These are phyloP conservation scores for Tyria jacobaeae DNA, from an alignment of 2,888 invertebrate genomes.

Conservation along the genomic window DNA sequence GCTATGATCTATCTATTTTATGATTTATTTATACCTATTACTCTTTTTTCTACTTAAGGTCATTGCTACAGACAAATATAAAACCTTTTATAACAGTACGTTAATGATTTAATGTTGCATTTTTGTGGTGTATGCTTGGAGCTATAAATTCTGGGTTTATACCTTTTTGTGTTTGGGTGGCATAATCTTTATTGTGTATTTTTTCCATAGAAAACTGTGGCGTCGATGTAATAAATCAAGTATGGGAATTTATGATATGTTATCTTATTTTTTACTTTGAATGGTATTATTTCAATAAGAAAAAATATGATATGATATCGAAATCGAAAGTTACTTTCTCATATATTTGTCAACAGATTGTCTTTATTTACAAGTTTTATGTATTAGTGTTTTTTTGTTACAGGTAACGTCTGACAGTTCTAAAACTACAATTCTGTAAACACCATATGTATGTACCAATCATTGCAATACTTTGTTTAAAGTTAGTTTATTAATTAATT, in stretches of 20 bases:
- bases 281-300: not conserved
- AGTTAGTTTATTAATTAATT: no score
- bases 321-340: not conserved
- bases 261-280: slow-evolving; percentile 28
- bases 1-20: no score
- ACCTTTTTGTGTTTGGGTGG: slow-evolving; percentile 47
- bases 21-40: no score
- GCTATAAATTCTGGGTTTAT: slow-evolving; percentile 47
- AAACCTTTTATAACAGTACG: slow-evolving; percentile 24
- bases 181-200: slow-evolving; percentile 39
- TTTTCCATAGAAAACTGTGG: slow-evolving; percentile 21
- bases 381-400: no score
- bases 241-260: slow-evolving; percentile 30
- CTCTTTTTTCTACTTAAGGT: no score
- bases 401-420: no score
- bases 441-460: no score
- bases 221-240: slow-evolving; percentile 33
- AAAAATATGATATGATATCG: not conserved
- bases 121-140: slow-evolving; percentile 31
- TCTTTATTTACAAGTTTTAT: no score
- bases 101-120: slow-evolving; percentile 34
- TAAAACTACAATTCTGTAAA: no score
- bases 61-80: not conserved
- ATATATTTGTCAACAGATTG: not conserved
- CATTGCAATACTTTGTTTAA: no score